Base-by-base conservation (phyloP, 2,888 invertebrate species). In the Dasypolia templi region DNA sequence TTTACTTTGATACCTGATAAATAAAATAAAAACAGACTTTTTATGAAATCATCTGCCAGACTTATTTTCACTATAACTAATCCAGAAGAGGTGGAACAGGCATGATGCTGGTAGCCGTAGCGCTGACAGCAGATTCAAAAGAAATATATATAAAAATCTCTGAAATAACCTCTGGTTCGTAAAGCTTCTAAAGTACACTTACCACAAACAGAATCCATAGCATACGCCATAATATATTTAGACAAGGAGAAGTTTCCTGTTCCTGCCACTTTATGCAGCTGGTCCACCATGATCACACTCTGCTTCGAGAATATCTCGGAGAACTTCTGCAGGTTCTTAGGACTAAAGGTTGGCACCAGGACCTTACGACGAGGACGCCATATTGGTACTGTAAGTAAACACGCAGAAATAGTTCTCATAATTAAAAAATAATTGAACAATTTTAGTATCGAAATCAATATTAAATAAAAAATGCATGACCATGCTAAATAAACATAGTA, bases 341-440 rank as follows among this genome's bases (percentile, higher is more conserved):
- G 86, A 0, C 87, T 86, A 72, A 93, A 91, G 3, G 89, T 88
- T 3, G 92, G 91, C 1, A 90, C 87, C 1, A 93, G 64, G 26
- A 91, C 72, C 58, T 92, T 93, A 3, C 93, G 91, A 22, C 93
- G 91, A 5, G 90, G 89, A 22, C 92, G 90, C 93, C 93, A 93
- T 22, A 91, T 89, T 22, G 87, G 75, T 11, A 90, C 93, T 93
- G 79, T 49, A 5, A 14, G 55, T 32, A 4, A n/a, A 26, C 3
- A 65, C 1, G 32, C 2, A 64, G 7, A 35, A n/a, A 22, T 32
- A 14, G 4, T n/a, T n/a, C n/a, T n/a, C n/a, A n/a, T 51, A 11
- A 12, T 4, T 22, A n/a, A 4, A 51, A 51, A 19, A 19, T 2
- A 46, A 49, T 22, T 22, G 11, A 51, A 51, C 51, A 11, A 51